Evolutionary conservation across 2,797 vertebrate genomes (phyloP), one percentile per base, ranked within the genome.

Genomic region (Scarus forsteni): DNA sequence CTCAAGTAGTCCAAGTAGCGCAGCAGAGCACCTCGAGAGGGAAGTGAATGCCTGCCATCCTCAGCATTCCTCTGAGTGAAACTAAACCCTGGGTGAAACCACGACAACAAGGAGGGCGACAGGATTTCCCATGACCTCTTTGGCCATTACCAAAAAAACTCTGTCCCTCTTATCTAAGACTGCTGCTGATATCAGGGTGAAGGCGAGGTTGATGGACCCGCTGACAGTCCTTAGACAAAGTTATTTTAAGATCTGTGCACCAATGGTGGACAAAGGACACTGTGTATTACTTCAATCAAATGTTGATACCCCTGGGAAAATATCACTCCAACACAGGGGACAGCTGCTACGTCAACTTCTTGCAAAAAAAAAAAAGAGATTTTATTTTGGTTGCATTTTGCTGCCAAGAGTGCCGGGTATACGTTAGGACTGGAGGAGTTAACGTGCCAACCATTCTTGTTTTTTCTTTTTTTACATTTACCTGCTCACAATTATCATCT

Each of bases 81-180:
- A 95, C 93, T 85, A 90, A 71, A 95, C 75, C 90, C 89, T 81
- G 85, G 75, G 40, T 53, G 89, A 90, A 90, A 78, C 38, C 38
- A 39, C 16, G 67, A 92, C 86, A 80, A 93, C 87, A 88, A 86
- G 80, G 70, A 85, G 83, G 81, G 68, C 70, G 56, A 86, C 66
- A 85, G 81, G 82, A 80, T 92, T 95, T 96, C 94, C 88, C 94
- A 94, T 84, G 94, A 94, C 91, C 92, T 85, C 88, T 70, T 81
- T 57, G 75, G 75, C 80, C 72, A 66, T 59, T 70, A 80, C 74
- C 68, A 81, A 79, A 83, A 71, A 39, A 78, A 80, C 77, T 46
- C 61, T 27, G 62, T 70, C 38, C 65, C 61, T 84, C 58, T 7
- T 80, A 71, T 84, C 63, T 70, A 18, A 66, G 64, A 67, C 50